Base-by-base conservation (phyloP, 2,797 vertebrate genomes). In the Sciurus carolinensis region DNA sequence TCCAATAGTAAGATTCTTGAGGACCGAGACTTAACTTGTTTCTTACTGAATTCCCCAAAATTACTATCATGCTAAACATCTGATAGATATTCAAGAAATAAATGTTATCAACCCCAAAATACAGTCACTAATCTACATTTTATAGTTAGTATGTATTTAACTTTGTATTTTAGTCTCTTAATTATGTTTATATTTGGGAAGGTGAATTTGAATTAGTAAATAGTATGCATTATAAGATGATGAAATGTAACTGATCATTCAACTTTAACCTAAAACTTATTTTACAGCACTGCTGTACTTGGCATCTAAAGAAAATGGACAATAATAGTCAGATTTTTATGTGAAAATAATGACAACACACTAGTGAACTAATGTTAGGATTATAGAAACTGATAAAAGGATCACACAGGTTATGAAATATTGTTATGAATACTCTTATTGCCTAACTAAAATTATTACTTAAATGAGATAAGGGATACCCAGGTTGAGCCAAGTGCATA, bases 171-270 rank as follows among this genome's bases (percentile, higher is more conserved):
- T 77, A 50, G 18, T 83, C 22, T 75, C 93, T 71, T 76, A 81
- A 88, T 42, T 87, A 17, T 77, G 52, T 71, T 94, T 94, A n/a
- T 90, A 76, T 80, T 59, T 79, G 10, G 26, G 42, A 75, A 79
- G 33, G 14, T 83, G 83, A 59, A 88, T 93, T 86, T 95, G 92
- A 95, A 83, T 94, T 76, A 91, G 20, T 57, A 59, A 82, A 47
- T 72, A 82, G 28, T 88, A 94, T 13, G 39, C 7, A 2, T 52
- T 84, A 82, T 42, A 52, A 89, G 39, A 79, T 84, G 3, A n/a
- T 91, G 67, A 88, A 88, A 13, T 79, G 50, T 5, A 71, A 17
- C 18, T 69, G 22, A 52, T 83, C 36, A 85, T 79, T 86, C 20
- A 75, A 50, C 30, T 39, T 79, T 91, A 93, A 36, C 14, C 50